Percentiles rank a stretch among this genome's conserved stretches.
Conservation (phyloP, 2,113 vertebrate genomes). For the Grammomys surdaster region DNA sequence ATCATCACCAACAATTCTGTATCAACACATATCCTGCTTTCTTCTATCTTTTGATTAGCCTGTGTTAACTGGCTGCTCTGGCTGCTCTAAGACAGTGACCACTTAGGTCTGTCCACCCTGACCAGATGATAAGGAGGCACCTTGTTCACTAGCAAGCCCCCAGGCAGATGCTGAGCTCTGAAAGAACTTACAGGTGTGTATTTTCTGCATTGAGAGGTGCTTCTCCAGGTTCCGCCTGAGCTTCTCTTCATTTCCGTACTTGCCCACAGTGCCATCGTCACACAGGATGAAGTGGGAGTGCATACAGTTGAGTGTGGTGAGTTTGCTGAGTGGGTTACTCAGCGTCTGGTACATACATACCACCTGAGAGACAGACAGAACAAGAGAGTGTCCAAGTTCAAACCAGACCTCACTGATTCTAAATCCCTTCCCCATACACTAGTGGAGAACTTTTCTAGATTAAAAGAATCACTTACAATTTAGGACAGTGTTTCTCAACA, state of each 20-base stretch:
- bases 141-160: neutral
- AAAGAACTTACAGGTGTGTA: slow-evolving; percentile 92
- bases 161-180: neutral
- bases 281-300: slow-evolving; percentile 97
- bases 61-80: neutral
- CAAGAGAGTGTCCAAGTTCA: neutral
- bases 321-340: slow-evolving; percentile 95
- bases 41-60: neutral
- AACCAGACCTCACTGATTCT: neutral
- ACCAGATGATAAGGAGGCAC: neutral
- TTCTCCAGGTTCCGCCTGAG: slow-evolving; percentile 94
- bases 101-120: neutral
- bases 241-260: slow-evolving; percentile 93
- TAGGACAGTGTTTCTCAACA: neutral
- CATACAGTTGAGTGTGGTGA: slow-evolving; percentile 94
- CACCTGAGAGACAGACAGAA: slow-evolving; percentile 87
- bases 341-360: slow-evolving; percentile 94
- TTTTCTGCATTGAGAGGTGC: slow-evolving; percentile 93
- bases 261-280: slow-evolving; percentile 96
- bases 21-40: neutral
- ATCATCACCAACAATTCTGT: neutral
- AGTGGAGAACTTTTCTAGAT: neutral
- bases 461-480: neutral
- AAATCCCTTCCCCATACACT: neutral
- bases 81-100: neutral